These are phyloP conservation scores for Cyaniris semiargus DNA, from an alignment of 2,888 invertebrate genomes.

Conservation along the genomic window DNA sequence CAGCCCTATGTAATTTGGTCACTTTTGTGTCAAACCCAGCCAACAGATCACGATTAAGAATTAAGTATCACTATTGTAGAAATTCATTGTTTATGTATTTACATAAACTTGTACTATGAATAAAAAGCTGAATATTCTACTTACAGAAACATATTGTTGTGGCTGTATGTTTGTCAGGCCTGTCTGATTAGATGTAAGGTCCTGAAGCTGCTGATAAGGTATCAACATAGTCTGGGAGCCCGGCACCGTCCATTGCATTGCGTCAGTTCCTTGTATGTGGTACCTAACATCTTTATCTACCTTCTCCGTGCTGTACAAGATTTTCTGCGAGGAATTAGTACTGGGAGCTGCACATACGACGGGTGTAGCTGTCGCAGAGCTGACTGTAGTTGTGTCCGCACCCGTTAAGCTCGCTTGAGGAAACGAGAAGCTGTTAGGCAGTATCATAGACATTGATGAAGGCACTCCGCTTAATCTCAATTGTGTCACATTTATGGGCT, in stretches of 20 bases:
- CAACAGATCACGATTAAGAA: no score
- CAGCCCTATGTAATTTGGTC: no score
- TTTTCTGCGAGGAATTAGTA: conserved; percentile 69
- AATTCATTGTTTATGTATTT: no score
- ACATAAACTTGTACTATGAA: not conserved
- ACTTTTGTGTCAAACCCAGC: no score
- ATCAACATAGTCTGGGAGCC: conserved; percentile 75
- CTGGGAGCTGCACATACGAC: conserved; percentile 74
- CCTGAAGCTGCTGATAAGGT: conserved; percentile 73
- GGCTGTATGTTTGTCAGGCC: conserved; percentile 65
- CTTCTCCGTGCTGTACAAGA: conserved; percentile 71
- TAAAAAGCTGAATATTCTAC: conserved; percentile 44
- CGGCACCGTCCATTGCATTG: conserved; percentile 71
- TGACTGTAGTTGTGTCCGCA: conserved; percentile 70
- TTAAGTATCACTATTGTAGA: no score
- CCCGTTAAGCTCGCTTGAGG: conserved; percentile 67
- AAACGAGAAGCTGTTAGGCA: conserved; percentile 67
- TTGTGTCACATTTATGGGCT: conserved; percentile 73
- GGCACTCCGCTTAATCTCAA: conserved; percentile 69
- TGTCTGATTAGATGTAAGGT: conserved; percentile 61
- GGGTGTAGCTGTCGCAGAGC: conserved; percentile 67
- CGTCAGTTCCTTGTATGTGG: conserved; percentile 70
- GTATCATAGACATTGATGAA: conserved; percentile 74
- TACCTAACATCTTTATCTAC: conserved; percentile 73
- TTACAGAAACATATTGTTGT: conserved; percentile 74